Evolutionary conservation across 2,113 vertebrate species (phyloP), one percentile per base, ranked within the genome.

Genomic region (Cygnus atratus): DNA sequence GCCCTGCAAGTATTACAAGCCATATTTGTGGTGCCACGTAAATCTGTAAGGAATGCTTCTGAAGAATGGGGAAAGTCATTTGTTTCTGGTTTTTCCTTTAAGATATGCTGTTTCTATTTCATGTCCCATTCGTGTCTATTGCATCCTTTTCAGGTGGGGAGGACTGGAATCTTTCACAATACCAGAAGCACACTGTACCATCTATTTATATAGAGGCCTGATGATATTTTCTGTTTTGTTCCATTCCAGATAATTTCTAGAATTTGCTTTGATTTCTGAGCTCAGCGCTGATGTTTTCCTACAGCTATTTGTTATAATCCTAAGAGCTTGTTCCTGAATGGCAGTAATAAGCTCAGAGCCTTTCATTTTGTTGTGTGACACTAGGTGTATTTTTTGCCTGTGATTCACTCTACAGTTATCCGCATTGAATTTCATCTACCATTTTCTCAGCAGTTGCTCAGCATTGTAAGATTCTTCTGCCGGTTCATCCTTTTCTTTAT

Each of bases 361-460:
- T 92, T 96, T 91, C 48, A 72, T 87, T 91, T 72, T 61, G 48
- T 39, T 90, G 2, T 0, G 1, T 75, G 75, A 65, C 0, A 0
- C 57, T 43, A 37, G 75, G 75, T 83, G 78, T 90, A 76, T 93
- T 93, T 96, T 93, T 48, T 94, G 93, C 79, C 78, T 85, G 44
- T 96, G 92, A 94, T 88, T 97, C 92, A 93, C 79, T 80, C 75
- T 31, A 2, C 54, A 85, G 78, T 87, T 88, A 83, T 83, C 78
- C 87, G 68, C 31, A 15, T 59, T 78, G 66, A n/a, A 39, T 79
- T 94, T 95, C 78, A 75, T 37, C 66, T 84, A 54, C 61, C 9
- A 0, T 59, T 67, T 87, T 81, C 44, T 78, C 81, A 61, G 46
- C 55, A 54, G 48, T 83, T 90, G 75, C 82, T 92, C 72, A 12